These are phyloP conservation scores for Bombylius major DNA, from an alignment of 2,888 invertebrate species.

Conservation along the genomic window DNA sequence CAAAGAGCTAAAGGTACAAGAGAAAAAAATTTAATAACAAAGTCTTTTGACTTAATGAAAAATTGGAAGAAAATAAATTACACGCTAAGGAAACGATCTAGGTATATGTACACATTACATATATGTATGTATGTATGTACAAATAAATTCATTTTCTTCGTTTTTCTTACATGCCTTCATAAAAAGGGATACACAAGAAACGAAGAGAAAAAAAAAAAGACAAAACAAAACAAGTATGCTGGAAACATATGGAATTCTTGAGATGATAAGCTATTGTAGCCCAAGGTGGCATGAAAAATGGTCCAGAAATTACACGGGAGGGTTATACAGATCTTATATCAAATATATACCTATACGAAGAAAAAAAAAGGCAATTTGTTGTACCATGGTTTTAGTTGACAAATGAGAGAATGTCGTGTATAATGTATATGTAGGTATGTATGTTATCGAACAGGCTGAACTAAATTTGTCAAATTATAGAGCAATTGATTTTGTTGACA, in stretches of 20 bases:
- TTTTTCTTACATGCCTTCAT: background rate
- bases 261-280: background rate
- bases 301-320: constrained; percentile 5
- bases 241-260: constrained; percentile 3
- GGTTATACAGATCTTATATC: background rate
- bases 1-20: background rate
- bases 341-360: background rate
- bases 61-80: constrained; percentile 12
- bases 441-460: background rate
- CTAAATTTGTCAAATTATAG: background rate
- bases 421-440: background rate
- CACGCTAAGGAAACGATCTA: background rate
- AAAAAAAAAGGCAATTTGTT: background rate
- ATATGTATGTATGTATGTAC: background rate
- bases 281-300: constrained; percentile 4
- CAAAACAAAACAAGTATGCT: background rate
- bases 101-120: background rate
- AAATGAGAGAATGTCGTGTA: background rate
- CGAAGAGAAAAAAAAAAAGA: background rate
- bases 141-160: background rate
- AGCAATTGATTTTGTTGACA: background rate
- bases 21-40: constrained; percentile 10
- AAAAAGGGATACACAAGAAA: background rate
- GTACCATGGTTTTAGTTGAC: background rate
- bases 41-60: constrained; percentile 8